Percentiles rank a stretch among this genome's conserved stretches.
These are phyloP conservation scores for Taenioides sp. DNA, from an alignment of 2,797 vertebrate species.

Conservation along the genomic window DNA sequence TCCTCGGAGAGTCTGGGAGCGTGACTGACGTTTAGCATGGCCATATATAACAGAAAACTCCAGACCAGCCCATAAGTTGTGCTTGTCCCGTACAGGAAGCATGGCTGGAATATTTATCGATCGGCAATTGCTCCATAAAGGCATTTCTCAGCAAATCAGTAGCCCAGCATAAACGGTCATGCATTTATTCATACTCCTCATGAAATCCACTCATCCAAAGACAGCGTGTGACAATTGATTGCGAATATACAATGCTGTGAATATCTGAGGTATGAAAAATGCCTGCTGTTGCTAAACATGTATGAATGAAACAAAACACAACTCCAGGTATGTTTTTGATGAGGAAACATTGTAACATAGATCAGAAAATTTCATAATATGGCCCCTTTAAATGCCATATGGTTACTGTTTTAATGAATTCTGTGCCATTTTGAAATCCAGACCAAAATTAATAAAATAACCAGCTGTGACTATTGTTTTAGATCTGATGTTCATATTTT, in stretches of 20 bases:
- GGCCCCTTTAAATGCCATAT: not conserved
- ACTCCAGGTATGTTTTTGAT: too few relatives aligned
- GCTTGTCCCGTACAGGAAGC: slow-evolving; percentile 41
- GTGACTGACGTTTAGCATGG: slow-evolving; percentile 69
- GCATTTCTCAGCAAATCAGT: slow-evolving; percentile 63
- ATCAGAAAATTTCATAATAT: too few relatives aligned
- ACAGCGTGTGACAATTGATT: slow-evolving; percentile 24
- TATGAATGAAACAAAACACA: too few relatives aligned
- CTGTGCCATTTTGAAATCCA: not conserved
- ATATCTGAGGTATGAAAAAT: slow-evolving; percentile 18
- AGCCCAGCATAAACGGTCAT: slow-evolving; percentile 43
- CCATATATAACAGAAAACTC: slow-evolving; percentile 60
- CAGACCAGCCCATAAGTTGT: slow-evolving; percentile 50
- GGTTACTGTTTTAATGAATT: not conserved
- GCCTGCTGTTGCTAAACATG: too few relatives aligned
- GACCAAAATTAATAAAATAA: too few relatives aligned
- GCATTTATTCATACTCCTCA: slow-evolving; percentile 61
- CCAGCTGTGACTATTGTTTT: too few relatives aligned
- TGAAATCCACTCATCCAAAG: slow-evolving; percentile 26
- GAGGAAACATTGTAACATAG: too few relatives aligned
- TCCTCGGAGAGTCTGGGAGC: slow-evolving; percentile 56
- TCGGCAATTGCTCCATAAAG: slow-evolving; percentile 55
- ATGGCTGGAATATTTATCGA: slow-evolving; percentile 58
- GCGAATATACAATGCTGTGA: slow-evolving; percentile 13
- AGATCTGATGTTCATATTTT: too few relatives aligned